Conservation (phyloP, 1,140 invertebrate species). For the Trichonephila clavipes region DNA sequence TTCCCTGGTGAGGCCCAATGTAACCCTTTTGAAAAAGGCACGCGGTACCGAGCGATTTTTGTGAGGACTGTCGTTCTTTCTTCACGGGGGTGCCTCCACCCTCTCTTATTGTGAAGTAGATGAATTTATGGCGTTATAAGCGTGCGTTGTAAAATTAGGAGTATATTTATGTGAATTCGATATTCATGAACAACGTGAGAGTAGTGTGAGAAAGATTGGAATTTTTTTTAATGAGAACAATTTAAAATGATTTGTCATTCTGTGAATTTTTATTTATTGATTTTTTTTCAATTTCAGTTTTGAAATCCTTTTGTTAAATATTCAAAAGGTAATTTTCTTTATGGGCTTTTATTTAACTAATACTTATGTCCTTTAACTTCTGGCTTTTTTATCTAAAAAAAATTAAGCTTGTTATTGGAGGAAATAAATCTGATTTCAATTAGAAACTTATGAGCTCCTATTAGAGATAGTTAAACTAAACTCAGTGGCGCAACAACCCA, state of each 20-base stretch:
- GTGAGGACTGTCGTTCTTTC: neutral
- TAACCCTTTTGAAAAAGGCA: constrained; percentile 45
- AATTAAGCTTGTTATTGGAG: no score
- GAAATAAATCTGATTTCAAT: no score
- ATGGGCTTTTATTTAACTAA: neutral
- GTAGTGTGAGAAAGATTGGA: neutral
- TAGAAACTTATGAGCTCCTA: no score
- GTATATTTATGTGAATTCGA: constrained; percentile 23
- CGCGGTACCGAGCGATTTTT: neutral
- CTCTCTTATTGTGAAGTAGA: neutral
- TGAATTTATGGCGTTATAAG: constrained; percentile 7
- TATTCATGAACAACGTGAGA: neutral
- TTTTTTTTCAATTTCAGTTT: neutral
- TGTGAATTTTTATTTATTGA: neutral
- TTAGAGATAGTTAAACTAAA: no score
- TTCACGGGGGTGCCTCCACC: neutral
- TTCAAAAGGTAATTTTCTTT: neutral
- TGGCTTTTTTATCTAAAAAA: no score
- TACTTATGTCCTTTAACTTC: no score
- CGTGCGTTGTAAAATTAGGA: neutral
- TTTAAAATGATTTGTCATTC: neutral
- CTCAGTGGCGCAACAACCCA: no score
- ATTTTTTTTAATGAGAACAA: neutral
- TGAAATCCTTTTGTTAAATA: neutral
- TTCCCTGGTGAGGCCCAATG: no score